Conservation (phyloP, 2,888 invertebrate genomes). For the Erebia epiphron region DNA sequence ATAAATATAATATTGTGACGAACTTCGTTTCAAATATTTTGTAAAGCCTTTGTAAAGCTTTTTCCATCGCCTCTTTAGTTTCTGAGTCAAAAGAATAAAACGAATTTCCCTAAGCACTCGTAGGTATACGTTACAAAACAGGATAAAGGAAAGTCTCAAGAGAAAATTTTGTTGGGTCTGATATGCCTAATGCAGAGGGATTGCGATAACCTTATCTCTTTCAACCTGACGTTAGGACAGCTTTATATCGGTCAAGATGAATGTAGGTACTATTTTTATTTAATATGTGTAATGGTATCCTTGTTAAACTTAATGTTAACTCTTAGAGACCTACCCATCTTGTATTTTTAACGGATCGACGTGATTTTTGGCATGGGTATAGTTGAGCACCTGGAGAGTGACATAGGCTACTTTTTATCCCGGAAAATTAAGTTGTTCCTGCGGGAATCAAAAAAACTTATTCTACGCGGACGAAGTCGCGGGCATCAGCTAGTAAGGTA, state of each 20-base stretch:
- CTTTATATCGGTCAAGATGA: not conserved
- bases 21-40: not conserved
- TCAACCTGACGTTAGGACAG: not conserved
- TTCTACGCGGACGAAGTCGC: too few relatives aligned
- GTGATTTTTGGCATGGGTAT: too few relatives aligned
- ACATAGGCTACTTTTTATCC: too few relatives aligned
- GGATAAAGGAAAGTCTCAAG: not conserved
- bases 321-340: too few relatives aligned
- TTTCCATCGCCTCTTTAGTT: not conserved
- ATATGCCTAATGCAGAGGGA: slow-evolving; percentile 1
- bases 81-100: not conserved
- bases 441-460: too few relatives aligned
- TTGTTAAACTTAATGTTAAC: not conserved
- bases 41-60: not conserved
- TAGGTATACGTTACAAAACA: not conserved
- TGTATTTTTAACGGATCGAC: too few relatives aligned
- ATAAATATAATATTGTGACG: not conserved
- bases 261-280: not conserved
- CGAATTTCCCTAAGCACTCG: not conserved
- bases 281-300: not conserved
- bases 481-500: too few relatives aligned
- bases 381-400: too few relatives aligned
- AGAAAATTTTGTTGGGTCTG: slow-evolving; percentile 5
- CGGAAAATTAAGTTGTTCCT: too few relatives aligned
- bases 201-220: slow-evolving; percentile 2